A percentile compares a stretch with the other conserved stretches of the same genome.
Conservation (phyloP, 1,140 invertebrate genomes). For the Phenacoccus solenopsis region DNA sequence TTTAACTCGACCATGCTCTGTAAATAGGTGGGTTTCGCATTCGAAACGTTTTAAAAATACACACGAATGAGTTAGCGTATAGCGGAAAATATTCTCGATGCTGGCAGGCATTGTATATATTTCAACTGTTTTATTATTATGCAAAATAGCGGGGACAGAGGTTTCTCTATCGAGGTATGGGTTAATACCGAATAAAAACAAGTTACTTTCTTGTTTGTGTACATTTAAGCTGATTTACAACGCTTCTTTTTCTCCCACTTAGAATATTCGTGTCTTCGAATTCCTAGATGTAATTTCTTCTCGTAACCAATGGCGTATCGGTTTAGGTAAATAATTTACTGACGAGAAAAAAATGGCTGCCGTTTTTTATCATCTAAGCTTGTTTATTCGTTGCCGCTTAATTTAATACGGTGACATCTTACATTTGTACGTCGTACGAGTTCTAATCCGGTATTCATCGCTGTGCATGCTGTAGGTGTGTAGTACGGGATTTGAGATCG, state of each 20-base stretch:
- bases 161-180: background rate
- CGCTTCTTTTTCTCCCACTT: slow-evolving; percentile 1
- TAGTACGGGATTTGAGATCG: no score
- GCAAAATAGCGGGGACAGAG: background rate
- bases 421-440: background rate
- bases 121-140: slow-evolving; percentile 3
- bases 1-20: background rate
- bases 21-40: background rate
- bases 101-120: background rate
- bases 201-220: slow-evolving; percentile 2
- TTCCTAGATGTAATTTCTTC: background rate
- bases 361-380: background rate
- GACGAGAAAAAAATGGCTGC: background rate
- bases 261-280: background rate
- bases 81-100: slow-evolving; percentile 1
- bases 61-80: background rate
- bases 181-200: background rate
- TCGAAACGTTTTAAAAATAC: background rate
- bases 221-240: background rate
- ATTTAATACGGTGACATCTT: background rate
- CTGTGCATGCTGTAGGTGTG: no score
- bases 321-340: background rate
- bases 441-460: no score
- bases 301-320: background rate
- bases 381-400: background rate